Percentiles rank a stretch among this genome's conserved stretches.
Conservation (phyloP, 2,113 vertebrate species). For the Hiodon alosoides region DNA sequence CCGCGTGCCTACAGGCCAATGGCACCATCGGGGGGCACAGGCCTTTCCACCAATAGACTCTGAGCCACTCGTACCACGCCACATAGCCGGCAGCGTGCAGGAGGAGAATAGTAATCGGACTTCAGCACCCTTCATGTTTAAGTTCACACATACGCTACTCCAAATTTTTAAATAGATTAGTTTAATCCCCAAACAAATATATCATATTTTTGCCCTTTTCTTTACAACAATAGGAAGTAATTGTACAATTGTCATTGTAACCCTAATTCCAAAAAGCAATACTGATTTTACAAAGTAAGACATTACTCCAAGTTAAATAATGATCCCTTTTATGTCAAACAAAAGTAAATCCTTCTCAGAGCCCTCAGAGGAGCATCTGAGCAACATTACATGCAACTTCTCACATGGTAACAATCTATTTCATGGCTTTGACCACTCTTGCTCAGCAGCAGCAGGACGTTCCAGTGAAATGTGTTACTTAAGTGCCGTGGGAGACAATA, state of each 20-base stretch:
- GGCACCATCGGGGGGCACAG: too few relatives aligned
- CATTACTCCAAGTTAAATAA: constrained; percentile 21
- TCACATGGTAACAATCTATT: constrained; percentile 19
- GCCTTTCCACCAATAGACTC: too few relatives aligned
- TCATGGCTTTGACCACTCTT: constrained; percentile 19
- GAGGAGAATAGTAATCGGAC: too few relatives aligned
- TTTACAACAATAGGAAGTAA: neutral
- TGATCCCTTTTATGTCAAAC: constrained; percentile 16
- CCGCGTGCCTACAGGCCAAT: too few relatives aligned
- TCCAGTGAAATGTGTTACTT: constrained; percentile 6
- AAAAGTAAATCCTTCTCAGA: constrained; percentile 26
- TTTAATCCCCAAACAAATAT: too few relatives aligned
- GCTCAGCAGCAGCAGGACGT: constrained; percentile 3
- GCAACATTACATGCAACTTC: constrained; percentile 24
- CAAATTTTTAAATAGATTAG: too few relatives aligned
- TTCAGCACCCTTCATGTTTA: too few relatives aligned
- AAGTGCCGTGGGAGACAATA: constrained; percentile 15
- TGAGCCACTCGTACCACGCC: too few relatives aligned
- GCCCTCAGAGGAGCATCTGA: constrained; percentile 29
- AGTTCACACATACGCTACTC: too few relatives aligned
- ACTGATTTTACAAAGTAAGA: constrained; percentile 23
- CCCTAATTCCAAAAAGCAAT: neutral
- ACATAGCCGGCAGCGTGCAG: too few relatives aligned
- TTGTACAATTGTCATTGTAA: neutral
- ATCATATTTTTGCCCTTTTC: too few relatives aligned